Evolutionary conservation across 2,888 invertebrate genomes (phyloP), one percentile per base, ranked within the genome.

Genomic region (Pseudolycoriella hygida): DNA sequence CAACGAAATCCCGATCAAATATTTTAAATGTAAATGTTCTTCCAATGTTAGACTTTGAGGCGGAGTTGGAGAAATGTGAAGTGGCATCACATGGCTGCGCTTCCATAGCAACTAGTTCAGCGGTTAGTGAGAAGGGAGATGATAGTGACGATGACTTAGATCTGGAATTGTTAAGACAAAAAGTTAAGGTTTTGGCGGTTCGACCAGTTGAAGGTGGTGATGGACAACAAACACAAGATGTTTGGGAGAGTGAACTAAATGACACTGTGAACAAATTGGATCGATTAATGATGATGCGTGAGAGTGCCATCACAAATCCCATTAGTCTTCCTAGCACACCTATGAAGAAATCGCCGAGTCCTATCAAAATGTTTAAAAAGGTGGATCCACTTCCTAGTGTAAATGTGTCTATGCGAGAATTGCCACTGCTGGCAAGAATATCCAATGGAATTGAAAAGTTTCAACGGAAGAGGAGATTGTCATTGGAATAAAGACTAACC

Each of bases 211-310:
- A 83, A 56, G 79, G 78, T 17, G 74, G 75, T 44, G 80, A 80
- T 52, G 75, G 76, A 0, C 73, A 73, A 49, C 78, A 76, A 3
- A 77, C 77, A 48, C 68, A 70, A 49, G 61, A 64, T 50, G 71
- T 75, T 2, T 85, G 84, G 84, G 83, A 83, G 48, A 67, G 75
- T 30, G 85, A 85, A 56, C 60, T 84, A 6, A 81, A 80, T 58
- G 77, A 76, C 42, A 82, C 82, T 0, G 77, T 83, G n/a, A 76
- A 83, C 55, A 82, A 82, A 55, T 62, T 84, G 4, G 83, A 83
- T 59, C 78, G 79, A 53, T 63, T 80, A 39, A 65, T 80, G 57
- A 69, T 80, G 70, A 71, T 78, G 64, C 73, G 76, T 52, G 78
- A 79, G 47, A 40, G 34, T 32, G 32, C 43, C 31, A 40, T 40